Conservation (phyloP, 2,113 vertebrate genomes). For the Beaufortia kweichowensis region DNA sequence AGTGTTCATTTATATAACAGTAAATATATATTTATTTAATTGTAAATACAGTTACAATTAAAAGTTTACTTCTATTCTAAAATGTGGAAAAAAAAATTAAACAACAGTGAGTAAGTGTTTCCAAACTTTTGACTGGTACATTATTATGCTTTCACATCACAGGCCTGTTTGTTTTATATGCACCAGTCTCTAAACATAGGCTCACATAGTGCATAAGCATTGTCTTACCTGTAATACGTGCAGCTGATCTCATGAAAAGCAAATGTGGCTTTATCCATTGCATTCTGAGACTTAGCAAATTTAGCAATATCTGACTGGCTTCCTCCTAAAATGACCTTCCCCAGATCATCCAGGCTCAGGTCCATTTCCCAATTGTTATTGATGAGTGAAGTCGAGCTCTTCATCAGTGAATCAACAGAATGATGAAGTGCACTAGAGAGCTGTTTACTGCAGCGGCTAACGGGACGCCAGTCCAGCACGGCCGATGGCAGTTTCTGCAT, state of each 20-base stretch:
- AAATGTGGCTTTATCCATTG: slow-evolving; percentile 75
- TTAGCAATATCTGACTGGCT: slow-evolving; percentile 72
- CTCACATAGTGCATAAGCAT: neutral
- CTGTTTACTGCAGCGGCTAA: slow-evolving; percentile 72
- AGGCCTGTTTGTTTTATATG: no score
- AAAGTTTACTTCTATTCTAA: no score
- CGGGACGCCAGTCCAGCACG: slow-evolving; percentile 73
- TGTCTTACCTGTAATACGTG: slow-evolving; percentile 72
- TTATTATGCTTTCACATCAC: no score
- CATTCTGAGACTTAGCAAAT: slow-evolving; percentile 72
- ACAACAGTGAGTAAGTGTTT: no score
- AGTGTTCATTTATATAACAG: no score
- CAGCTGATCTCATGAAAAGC: slow-evolving; percentile 75
- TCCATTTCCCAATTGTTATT: slow-evolving; percentile 72
- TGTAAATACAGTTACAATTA: no score
- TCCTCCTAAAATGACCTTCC: slow-evolving; percentile 67
- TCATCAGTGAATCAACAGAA: slow-evolving; percentile 72
- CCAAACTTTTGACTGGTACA: no score
- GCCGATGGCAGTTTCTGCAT: slow-evolving; percentile 69
- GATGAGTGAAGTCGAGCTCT: slow-evolving; percentile 67
- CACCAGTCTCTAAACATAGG: no score
- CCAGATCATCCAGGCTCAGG: slow-evolving; percentile 62
- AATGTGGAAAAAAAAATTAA: no score
- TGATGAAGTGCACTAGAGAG: slow-evolving; percentile 73
- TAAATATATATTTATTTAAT: no score